Evolutionary conservation across 2,113 vertebrate species (phyloP), one percentile per base, ranked within the genome.

Genomic region (Muntiacus reevesi): DNA sequence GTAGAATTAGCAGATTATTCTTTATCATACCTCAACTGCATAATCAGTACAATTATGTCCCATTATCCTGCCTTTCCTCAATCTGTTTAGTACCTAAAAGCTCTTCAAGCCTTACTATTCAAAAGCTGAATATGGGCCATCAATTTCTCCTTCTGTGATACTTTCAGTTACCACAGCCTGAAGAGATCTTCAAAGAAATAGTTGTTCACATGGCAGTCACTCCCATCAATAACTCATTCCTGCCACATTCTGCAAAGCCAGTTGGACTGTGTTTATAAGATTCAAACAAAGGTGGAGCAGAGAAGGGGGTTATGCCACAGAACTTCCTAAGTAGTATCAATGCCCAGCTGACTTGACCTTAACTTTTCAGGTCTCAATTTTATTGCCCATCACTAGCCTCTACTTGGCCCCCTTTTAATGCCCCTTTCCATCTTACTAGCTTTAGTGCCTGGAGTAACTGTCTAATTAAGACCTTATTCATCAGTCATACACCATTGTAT

Each of bases 1-100:
- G 87, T 57, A 87, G 86, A 97, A 97, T 97, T 95, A 97, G 81
- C 57, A 94, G 86, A 90, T 28, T 90, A 74, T 86, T 98, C 71
- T 89, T 97, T 96, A 96, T 92, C 93, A 95, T 92, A 94, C 96
- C 95, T 97, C 97, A 97, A 86, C 87, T 91, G 79, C 79, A 81
- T 95, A 98, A 98, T 97, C 74, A 78, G 86, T 87, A 95, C 79
- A 97, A 97, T 98, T 95, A 97, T 11, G 23, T 47, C 83, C 89
- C 91, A 94, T 97, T 98, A 97, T 95, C 89, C 79, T 94, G 91
- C 89, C 64, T 95, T 97, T 94, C 95, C 91, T 94, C 94, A 87
- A 96, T 89, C 94, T 97, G 95, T 92, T 97, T 89, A 89, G 87
- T 93, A 93, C 93, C 93, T 97, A 97, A 97, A 96, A 97, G 89